These are phyloP conservation scores for Zaprionus taronus DNA, from an alignment of 1,140 invertebrate species.

Conservation along the genomic window DNA sequence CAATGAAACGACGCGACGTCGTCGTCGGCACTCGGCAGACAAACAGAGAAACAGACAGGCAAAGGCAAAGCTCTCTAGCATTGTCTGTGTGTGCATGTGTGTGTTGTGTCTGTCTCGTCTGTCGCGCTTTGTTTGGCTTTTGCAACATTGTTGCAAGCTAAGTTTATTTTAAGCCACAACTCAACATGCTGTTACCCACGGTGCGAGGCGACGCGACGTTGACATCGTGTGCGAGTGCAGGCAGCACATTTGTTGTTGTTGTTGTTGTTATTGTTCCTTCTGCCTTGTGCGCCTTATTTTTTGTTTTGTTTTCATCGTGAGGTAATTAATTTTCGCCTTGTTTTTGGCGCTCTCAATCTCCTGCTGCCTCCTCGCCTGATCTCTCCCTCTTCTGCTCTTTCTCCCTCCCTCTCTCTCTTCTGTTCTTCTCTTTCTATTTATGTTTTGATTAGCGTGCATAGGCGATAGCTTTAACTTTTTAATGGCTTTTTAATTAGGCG, in stretches of 20 bases:
- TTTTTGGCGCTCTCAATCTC: conserved; percentile 23
- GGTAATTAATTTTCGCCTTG: conserved; percentile 75
- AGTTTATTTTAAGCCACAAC: conserved; percentile 77
- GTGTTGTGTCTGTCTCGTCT: conserved; percentile 56
- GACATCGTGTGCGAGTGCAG: conserved; percentile 47
- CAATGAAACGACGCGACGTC: conserved; percentile 50
- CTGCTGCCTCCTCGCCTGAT: background rate
- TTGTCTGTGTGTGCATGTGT: conserved; percentile 3
- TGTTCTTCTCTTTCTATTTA: conserved; percentile 36
- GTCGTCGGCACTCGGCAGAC: conserved; percentile 55
- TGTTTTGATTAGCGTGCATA: conserved; percentile 76
- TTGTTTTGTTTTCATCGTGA: conserved; percentile 59
- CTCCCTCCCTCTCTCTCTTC: conserved; percentile 12
- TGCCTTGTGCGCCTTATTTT: conserved; percentile 29
- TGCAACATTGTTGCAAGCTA: conserved; percentile 74
- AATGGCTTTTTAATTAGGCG: conserved; percentile 79
- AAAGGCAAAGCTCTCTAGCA: conserved; percentile 20
- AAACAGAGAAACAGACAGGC: conserved; percentile 43
- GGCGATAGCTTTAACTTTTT: conserved; percentile 70
- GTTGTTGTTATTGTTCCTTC: conserved; percentile 38
- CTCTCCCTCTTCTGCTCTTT: background rate
- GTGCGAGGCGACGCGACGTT: conserved; percentile 32
- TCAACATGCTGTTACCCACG: conserved; percentile 65
- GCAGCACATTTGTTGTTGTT: conserved; percentile 25
- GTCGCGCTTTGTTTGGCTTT: conserved; percentile 69